Percentiles rank a stretch among this genome's conserved stretches.
phyloP scores from a whole-genome alignment of 2,888 invertebrate genomes.

The Epinotia nisella region DNA sequence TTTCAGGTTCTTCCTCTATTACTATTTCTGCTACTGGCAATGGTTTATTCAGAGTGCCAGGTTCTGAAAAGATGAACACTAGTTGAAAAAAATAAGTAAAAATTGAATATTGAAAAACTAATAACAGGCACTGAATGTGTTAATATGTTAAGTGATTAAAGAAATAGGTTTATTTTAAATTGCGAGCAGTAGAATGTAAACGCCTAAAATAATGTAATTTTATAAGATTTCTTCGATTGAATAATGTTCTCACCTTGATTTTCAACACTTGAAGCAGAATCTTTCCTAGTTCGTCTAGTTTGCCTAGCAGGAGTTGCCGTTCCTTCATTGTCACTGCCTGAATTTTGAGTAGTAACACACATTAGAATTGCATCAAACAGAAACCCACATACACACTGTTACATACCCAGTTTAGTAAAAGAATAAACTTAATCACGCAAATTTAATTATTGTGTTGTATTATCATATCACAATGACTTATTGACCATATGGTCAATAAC shows the following conservation, averaged over 20 bases:
- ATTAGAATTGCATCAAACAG: background rate
- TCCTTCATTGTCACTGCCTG: slow-evolving; percentile 77
- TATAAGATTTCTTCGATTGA: background rate
- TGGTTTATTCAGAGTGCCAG: slow-evolving; percentile 18
- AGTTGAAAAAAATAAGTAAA: too few relatives aligned
- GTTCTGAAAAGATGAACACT: slow-evolving; percentile 20
- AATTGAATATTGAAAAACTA: too few relatives aligned
- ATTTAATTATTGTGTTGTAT: too few relatives aligned
- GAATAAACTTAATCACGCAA: too few relatives aligned
- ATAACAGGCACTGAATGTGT: too few relatives aligned
- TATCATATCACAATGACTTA: background rate
- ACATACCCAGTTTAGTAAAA: background rate
- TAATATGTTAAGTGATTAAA: too few relatives aligned
- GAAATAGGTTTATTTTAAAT: too few relatives aligned
- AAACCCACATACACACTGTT: background rate
- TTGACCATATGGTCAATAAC: too few relatives aligned
- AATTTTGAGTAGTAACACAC: slow-evolving; percentile 47
- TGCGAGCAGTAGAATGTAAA: too few relatives aligned
- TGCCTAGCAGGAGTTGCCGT: slow-evolving; percentile 64
- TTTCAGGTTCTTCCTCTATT: slow-evolving; percentile 67
- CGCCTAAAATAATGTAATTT: background rate
- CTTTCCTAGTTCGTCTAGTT: slow-evolving; percentile 67
- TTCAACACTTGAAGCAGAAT: slow-evolving; percentile 72
- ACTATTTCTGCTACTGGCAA: slow-evolving; percentile 43
- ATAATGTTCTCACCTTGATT: slow-evolving; percentile 62